Evolutionary conservation across 2,888 invertebrate species (phyloP).

Genomic region (Hemicrepidius hirtus): DNA sequence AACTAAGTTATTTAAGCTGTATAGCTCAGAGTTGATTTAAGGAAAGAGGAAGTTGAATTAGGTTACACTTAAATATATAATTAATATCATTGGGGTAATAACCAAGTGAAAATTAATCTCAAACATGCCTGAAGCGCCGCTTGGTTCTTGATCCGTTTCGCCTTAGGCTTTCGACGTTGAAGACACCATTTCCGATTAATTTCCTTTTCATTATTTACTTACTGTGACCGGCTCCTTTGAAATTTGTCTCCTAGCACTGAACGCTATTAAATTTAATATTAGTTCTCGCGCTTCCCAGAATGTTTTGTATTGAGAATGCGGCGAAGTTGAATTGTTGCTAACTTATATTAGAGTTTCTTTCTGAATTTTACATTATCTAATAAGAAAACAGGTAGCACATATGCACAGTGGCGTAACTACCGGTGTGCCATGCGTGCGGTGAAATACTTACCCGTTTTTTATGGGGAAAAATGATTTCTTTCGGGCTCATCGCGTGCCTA

Average conservation of each 20-base stretch:
- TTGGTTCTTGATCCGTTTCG: conserved; percentile 47
- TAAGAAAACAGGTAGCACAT: no score
- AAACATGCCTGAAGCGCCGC: conserved; percentile 55
- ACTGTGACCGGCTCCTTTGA: conserved; percentile 42
- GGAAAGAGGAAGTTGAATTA: conserved; percentile 34
- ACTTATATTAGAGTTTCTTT: background rate
- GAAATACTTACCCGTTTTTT: no score
- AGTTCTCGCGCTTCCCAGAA: background rate
- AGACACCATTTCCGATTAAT: conserved; percentile 59
- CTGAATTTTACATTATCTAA: background rate
- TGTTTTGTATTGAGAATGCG: conserved; percentile 1
- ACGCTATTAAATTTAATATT: conserved; percentile 13
- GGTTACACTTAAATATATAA: conserved; percentile 40
- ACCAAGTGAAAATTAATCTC: conserved; percentile 59
- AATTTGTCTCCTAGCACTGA: conserved; percentile 23
- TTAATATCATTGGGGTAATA: conserved; percentile 44
- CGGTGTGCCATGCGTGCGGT: no score
- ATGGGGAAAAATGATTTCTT: background rate
- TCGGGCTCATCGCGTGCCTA: background rate
- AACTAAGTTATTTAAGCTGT: conserved; percentile 22
- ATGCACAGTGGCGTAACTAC: no score
- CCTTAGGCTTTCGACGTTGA: conserved; percentile 53
- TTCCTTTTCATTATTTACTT: conserved; percentile 60
- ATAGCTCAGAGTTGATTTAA: conserved; percentile 17
- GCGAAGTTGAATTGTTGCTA: background rate